Base-by-base conservation (phyloP, 2,888 invertebrate species). In the Epistrophella euchroma region DNA sequence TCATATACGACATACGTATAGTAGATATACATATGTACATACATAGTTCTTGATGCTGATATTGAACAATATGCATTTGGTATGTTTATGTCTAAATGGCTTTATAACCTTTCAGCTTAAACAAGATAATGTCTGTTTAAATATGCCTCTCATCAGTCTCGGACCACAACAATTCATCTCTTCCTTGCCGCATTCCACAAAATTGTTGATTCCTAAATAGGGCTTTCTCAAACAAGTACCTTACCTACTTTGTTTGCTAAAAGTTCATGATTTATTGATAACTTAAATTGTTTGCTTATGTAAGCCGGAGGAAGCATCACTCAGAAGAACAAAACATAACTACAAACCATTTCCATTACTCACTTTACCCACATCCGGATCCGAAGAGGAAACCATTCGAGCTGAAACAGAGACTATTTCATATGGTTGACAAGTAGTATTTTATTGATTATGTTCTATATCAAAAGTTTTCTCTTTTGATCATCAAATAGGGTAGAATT, bases 261-360 rank as follows among this genome's bases (percentile, higher is more conserved):
- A 50, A 73, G 73, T 73, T 62, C 62, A 62, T 73, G 73, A 73
- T 73, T 73, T 62, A 73, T 73, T 62, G 37, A 73, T 62, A 62
- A 52, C 50, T 62, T 60, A 47, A 62, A 73, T 73, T 73, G 62
- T 60, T 52, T 52, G 37, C 47, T 40, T 40, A 2, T 6, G 11
- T 4, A n/a, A n/a, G n/a, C 35, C 35, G 55, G 40, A 68, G 52
- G 52, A 6, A 52, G 25, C 50, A 37, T 68, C 68, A 22, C 25
- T 50, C 35, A 15, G 68, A 22, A 52, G 52, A 68, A 37, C 37
- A 68, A 37, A 52, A 28, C 37, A 68, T 52, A 52, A 28, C 50
- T 37, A 52, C 15, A 22, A n/a, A 25, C n/a, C 25, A 66, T 35
- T 40, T 60, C 60, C 60, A 60, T 68, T 68, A 68, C 50, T 15